A percentile compares a stretch with the other conserved stretches of the same genome.
Conservation (phyloP, 2,888 invertebrate species). For the Plagodis pulveraria region DNA sequence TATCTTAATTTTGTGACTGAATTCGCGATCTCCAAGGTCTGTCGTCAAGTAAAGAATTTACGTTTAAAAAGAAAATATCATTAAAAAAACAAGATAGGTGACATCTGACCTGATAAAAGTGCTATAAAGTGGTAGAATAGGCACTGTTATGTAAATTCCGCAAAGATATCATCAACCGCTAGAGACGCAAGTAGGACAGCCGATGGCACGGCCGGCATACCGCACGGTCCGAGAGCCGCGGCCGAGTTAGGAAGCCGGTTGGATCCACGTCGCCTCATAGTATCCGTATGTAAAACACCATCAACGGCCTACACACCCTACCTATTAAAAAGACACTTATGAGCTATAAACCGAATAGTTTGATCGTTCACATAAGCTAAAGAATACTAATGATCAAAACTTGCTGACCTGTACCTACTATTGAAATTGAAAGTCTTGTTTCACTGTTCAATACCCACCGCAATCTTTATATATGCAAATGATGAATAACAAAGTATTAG, state of each 20-base stretch:
- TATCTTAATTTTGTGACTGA: no score
- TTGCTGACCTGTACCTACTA: background rate
- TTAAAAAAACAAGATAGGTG: no score
- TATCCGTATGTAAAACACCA: slow-evolving; percentile 34
- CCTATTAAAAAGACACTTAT: no score
- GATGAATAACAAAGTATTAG: slow-evolving; percentile 19
- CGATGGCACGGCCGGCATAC: slow-evolving; percentile 37
- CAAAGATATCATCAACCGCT: slow-evolving; percentile 39
- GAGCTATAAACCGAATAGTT: no score
- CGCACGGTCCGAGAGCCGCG: slow-evolving; percentile 42
- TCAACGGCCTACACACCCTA: background rate
- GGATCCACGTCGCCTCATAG: slow-evolving; percentile 36
- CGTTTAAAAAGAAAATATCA: no score
- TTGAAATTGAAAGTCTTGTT: slow-evolving; percentile 24
- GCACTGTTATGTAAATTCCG: slow-evolving; percentile 40
- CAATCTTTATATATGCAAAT: slow-evolving; percentile 18
- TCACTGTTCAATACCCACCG: background rate
- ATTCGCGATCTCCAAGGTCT: no score
- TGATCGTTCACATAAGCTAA: no score
- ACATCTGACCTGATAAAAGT: slow-evolving; percentile 5
- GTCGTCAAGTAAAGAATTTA: no score
- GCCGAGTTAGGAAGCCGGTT: slow-evolving; percentile 47
- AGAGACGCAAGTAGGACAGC: slow-evolving; percentile 43
- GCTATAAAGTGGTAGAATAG: slow-evolving; percentile 26
- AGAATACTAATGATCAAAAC: no score